phyloP scores from a whole-genome alignment of 2,113 vertebrate genomes.

The Zosterops pallidus region DNA sequence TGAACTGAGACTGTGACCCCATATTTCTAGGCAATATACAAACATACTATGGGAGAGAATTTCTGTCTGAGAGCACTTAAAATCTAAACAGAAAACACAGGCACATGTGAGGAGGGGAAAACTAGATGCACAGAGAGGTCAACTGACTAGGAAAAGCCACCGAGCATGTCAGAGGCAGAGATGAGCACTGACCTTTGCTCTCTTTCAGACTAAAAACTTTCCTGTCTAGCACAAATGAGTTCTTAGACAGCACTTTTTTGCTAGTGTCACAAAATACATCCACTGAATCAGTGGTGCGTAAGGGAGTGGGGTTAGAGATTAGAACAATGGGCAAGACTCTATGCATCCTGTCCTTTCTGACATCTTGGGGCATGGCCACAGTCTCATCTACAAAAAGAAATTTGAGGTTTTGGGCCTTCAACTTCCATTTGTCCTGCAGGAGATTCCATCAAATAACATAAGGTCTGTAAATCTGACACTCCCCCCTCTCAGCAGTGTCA shows the following conservation, averaged over 20 bases:
- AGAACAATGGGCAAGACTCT: background rate
- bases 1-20: background rate
- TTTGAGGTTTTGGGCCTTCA: background rate
- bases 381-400: background rate
- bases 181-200: background rate
- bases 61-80: background rate
- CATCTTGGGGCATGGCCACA: background rate
- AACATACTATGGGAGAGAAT: background rate
- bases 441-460: background rate
- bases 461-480: background rate
- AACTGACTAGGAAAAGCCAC: background rate
- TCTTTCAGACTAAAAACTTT: background rate
- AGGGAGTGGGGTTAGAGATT: background rate
- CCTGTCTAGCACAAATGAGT: background rate
- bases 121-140: constrained; percentile 8
- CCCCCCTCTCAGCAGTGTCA: background rate
- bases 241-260: background rate
- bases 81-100: constrained; percentile 8
- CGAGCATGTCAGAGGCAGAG: background rate
- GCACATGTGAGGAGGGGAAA: constrained; percentile 1
- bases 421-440: background rate
- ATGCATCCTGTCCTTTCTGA: background rate
- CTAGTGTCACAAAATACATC: background rate
- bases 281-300: fast-evolving
- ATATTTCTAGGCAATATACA: constrained; percentile 23